A percentile compares a stretch with the other conserved stretches of the same genome.
These are phyloP conservation scores for Drosophila pseudoananassae DNA, from an alignment of 1,140 invertebrate genomes.

Conservation along the genomic window DNA sequence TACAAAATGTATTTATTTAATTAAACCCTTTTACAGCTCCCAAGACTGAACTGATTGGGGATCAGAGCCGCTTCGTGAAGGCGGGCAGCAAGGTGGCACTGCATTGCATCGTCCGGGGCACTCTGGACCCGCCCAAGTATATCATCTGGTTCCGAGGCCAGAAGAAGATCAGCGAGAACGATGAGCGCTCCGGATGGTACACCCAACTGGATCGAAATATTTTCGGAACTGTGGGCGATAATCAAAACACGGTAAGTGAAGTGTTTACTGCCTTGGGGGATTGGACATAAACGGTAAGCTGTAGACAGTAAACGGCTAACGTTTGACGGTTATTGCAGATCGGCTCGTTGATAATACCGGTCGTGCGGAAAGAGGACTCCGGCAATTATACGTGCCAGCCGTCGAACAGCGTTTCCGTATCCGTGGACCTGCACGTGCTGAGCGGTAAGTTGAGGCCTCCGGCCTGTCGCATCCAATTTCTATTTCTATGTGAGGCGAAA, in stretches of 20 bases:
- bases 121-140: constrained; percentile 86
- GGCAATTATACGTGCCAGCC: constrained; percentile 84
- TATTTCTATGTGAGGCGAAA: constrained; percentile 33
- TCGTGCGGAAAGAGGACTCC: constrained; percentile 84
- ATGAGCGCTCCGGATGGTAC: constrained; percentile 79
- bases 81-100: constrained; percentile 86
- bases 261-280: constrained; percentile 30
- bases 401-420: constrained; percentile 80
- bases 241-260: constrained; percentile 78
- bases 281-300: not conserved
- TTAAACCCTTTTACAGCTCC: constrained; percentile 83
- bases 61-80: constrained; percentile 86
- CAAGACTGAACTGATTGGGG: constrained; percentile 86
- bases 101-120: constrained; percentile 86
- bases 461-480: constrained; percentile 6
- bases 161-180: constrained; percentile 85
- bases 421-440: constrained; percentile 80
- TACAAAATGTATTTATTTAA: not conserved
- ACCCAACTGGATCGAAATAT: constrained; percentile 80
- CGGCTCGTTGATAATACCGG: constrained; percentile 88
- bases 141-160: constrained; percentile 89
- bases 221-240: constrained; percentile 75
- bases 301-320: constrained; percentile 11
- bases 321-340: constrained; percentile 70
- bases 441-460: constrained; percentile 69